phyloP scores from a whole-genome alignment of 2,888 invertebrate species.

The Clanis bilineata region DNA sequence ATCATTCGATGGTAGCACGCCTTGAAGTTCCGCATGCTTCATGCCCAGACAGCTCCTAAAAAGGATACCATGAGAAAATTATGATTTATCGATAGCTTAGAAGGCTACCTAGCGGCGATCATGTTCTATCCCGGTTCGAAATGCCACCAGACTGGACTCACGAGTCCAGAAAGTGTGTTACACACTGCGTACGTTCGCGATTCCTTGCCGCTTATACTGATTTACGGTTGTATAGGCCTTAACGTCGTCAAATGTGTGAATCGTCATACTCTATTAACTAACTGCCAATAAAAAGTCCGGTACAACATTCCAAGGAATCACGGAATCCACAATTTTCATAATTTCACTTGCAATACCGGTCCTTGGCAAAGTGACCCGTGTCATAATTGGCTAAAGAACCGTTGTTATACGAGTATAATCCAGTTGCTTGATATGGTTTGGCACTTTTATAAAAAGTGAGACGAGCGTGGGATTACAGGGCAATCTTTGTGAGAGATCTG shows the following conservation, averaged over 20 bases:
- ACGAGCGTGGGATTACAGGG: constrained; percentile 62
- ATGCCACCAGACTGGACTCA: constrained; percentile 55
- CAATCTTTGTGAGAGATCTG: constrained; percentile 51
- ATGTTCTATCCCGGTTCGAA: constrained; percentile 49
- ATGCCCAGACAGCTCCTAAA: constrained; percentile 21
- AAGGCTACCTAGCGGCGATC: constrained; percentile 36
- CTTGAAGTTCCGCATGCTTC: neutral
- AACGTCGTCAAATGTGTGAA: neutral
- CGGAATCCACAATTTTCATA: constrained; percentile 29
- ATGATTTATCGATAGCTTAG: constrained; percentile 34
- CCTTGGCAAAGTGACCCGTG: constrained; percentile 35
- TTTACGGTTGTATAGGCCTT: neutral
- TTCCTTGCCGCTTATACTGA: constrained; percentile 40
- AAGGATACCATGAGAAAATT: constrained; percentile 31
- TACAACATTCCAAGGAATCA: constrained; percentile 30
- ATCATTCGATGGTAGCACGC: neutral
- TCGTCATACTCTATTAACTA: constrained; percentile 3
- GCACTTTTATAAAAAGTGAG: constrained; percentile 58
- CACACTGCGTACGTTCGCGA: constrained; percentile 49
- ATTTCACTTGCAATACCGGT: constrained; percentile 35
- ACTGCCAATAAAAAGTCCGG: constrained; percentile 28
- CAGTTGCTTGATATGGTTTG: constrained; percentile 54
- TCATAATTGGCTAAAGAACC: constrained; percentile 47
- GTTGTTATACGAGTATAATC: constrained; percentile 54
- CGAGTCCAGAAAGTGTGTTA: constrained; percentile 53